These are phyloP conservation scores for Cyprinodon tularosa DNA, from an alignment of 2,113 vertebrate species.

Conservation along the genomic window DNA sequence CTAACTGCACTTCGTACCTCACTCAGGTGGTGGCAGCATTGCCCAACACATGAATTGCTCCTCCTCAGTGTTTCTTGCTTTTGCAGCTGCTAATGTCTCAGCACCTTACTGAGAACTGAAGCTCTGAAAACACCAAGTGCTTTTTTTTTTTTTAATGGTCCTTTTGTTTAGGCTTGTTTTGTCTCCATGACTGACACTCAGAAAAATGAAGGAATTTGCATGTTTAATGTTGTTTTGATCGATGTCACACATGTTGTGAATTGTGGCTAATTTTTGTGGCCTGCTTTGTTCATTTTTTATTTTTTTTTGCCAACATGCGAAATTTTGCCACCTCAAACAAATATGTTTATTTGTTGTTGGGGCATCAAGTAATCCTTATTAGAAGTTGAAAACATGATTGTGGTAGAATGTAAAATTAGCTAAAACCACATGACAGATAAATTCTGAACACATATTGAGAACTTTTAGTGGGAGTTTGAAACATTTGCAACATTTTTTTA, in stretches of 20 bases:
- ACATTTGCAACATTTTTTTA: background rate
- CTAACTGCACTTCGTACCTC: background rate
- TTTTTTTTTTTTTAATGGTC: conserved; percentile 11
- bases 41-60: conserved; percentile 41
- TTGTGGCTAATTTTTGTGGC: conserved; percentile 45
- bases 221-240: conserved; percentile 35
- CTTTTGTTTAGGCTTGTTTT: conserved; percentile 20
- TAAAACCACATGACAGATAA: conserved; percentile 12
- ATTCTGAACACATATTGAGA: conserved; percentile 12
- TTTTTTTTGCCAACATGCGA: conserved; percentile 25
- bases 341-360: conserved; percentile 50
- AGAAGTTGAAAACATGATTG: conserved; percentile 26
- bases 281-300: conserved; percentile 28
- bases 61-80: background rate
- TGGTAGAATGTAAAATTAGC: conserved; percentile 34
- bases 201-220: conserved; percentile 19
- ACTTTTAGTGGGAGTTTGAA: background rate
- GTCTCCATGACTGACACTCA: conserved; percentile 15
- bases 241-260: conserved; percentile 28
- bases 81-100: background rate
- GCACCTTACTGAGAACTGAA: background rate
- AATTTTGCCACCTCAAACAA: conserved; percentile 53
- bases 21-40: conserved; percentile 71
- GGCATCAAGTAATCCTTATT: conserved; percentile 25
- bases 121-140: conserved; percentile 5